A percentile compares a stretch with the other conserved stretches of the same genome.
Evolutionary conservation across 1,140 invertebrate species (phyloP).

Genomic region (Dendroctonus valens): DNA sequence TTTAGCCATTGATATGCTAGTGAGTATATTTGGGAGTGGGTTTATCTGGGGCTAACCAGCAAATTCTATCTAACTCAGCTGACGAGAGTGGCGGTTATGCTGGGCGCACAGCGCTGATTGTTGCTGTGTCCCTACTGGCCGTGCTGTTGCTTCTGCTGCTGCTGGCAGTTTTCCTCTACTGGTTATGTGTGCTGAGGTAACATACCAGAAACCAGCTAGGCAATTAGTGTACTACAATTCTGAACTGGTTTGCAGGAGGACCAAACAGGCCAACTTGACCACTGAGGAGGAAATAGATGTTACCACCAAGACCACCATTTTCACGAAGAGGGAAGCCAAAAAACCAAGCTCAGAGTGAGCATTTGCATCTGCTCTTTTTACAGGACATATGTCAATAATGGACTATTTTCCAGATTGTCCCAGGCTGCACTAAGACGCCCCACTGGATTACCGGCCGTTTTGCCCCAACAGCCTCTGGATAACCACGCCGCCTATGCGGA

Average conservation of each 20-base stretch:
- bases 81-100: conserved; percentile 3
- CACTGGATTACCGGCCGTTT: conserved; percentile 7
- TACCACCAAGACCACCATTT: neutral
- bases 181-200: conserved; percentile 41
- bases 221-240: too few species aligned
- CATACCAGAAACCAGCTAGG: neutral
- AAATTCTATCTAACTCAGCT: neutral
- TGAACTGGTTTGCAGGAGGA: too few species aligned
- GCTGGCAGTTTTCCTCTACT: conserved; percentile 39
- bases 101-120: conserved; percentile 39
- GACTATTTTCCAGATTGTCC: conserved; percentile 5
- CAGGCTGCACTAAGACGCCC: conserved; percentile 10
- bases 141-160: conserved; percentile 38
- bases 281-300: neutral
- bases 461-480: too few species aligned
- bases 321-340: conserved; percentile 17
- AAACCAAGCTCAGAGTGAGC: conserved; percentile 2
- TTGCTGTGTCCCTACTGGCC: conserved; percentile 42
- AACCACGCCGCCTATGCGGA: too few species aligned
- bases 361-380: neutral
- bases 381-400: neutral
- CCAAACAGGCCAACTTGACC: neutral
- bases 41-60: too few species aligned
- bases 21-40: neutral
- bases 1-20: conserved; percentile 14